Conservation (phyloP, 2,797 vertebrate species). For the Nannoperca australis region DNA sequence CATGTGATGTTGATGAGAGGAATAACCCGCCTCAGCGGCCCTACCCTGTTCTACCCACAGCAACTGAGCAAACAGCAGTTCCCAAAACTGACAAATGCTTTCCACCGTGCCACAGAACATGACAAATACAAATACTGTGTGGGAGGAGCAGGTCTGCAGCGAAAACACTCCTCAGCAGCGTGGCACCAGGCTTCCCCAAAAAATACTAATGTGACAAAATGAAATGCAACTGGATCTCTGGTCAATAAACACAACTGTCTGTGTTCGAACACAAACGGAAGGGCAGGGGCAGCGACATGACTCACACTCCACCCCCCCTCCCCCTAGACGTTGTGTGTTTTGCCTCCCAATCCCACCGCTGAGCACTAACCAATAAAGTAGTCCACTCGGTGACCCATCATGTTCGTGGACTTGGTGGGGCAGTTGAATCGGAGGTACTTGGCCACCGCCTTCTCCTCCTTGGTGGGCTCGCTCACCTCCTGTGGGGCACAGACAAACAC, state of each 20-base stretch:
- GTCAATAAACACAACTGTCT: background rate
- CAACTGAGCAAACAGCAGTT: slow-evolving; percentile 47
- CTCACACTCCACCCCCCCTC: background rate
- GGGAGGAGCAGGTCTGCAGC: background rate
- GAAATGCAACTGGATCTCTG: background rate
- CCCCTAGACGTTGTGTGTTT: background rate
- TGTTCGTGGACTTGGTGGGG: slow-evolving; percentile 98
- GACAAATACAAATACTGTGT: slow-evolving; percentile 33
- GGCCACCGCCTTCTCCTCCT: slow-evolving; percentile 98
- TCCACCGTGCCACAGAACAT: background rate
- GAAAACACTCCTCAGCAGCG: background rate
- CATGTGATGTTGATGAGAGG: slow-evolving; percentile 2
- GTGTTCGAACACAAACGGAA: background rate
- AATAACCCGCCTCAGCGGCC: slow-evolving; percentile 9
- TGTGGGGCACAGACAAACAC: slow-evolving; percentile 67
- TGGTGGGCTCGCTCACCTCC: slow-evolving; percentile 98
- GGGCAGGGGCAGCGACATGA: background rate
- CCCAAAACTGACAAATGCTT: slow-evolving; percentile 31
- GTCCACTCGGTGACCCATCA: slow-evolving; percentile 98
- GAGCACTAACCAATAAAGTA: slow-evolving; percentile 93
- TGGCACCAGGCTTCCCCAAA: background rate
- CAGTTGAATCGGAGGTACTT: slow-evolving; percentile 99
- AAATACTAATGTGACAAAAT: background rate
- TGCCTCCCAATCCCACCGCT: background rate
- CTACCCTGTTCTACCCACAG: slow-evolving; percentile 1